A percentile compares a stretch with the other conserved stretches of the same genome.
phyloP scores from a whole-genome alignment of 2,113 vertebrate species.

The Oncorhynchus clarkii region DNA sequence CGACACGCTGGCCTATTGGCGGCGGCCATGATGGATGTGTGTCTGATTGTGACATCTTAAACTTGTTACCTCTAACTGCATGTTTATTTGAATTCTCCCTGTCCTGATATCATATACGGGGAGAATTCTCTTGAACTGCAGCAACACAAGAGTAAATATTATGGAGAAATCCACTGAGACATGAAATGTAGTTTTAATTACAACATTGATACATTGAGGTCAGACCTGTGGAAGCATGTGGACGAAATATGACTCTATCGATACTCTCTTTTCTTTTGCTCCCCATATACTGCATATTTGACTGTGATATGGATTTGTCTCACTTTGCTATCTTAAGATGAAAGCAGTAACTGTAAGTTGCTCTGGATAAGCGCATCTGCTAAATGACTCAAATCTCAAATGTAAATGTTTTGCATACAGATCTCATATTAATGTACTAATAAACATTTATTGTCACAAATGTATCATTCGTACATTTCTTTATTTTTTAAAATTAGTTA shows the following conservation, averaged over 20 bases:
- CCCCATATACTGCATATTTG: too few species aligned
- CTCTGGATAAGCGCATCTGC: too few species aligned
- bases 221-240: too few species aligned
- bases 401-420: too few species aligned
- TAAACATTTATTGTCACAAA: too few species aligned
- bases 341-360: too few species aligned
- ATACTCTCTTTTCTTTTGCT: background rate
- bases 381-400: too few species aligned
- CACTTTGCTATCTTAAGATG: too few species aligned
- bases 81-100: slow-evolving; percentile 75
- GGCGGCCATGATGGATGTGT: slow-evolving; percentile 65
- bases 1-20: slow-evolving; percentile 42
- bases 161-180: slow-evolving; percentile 68
- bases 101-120: slow-evolving; percentile 53
- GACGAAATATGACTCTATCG: slow-evolving; percentile 37
- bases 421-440: too few species aligned
- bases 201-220: slow-evolving; percentile 65
- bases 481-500: too few species aligned
- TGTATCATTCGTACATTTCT: too few species aligned
- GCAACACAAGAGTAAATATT: slow-evolving; percentile 67
- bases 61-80: slow-evolving; percentile 70
- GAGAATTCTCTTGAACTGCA: slow-evolving; percentile 64
- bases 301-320: too few species aligned
- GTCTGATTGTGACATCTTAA: slow-evolving; percentile 73
- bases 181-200: slow-evolving; percentile 75